These are phyloP conservation scores for Lomographa bimaculata DNA, from an alignment of 2,888 invertebrate genomes.

Conservation along the genomic window DNA sequence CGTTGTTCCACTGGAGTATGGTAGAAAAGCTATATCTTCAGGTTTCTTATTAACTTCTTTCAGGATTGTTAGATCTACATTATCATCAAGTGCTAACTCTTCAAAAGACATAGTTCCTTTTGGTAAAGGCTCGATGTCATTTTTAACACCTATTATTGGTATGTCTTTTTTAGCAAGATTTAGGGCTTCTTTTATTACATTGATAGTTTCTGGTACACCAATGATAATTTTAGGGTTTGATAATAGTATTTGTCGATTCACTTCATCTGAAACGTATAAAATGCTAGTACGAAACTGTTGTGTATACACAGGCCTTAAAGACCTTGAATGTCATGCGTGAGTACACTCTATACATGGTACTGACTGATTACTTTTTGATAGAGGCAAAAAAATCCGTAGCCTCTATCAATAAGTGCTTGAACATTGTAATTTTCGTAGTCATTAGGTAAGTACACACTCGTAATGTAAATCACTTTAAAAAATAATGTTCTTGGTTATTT, in stretches of 20 bases:
- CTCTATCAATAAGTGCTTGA: no score
- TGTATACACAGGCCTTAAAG: no score
- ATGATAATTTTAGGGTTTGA: constrained; percentile 85
- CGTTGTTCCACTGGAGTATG: constrained; percentile 94
- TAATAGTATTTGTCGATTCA: constrained; percentile 84
- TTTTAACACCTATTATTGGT: constrained; percentile 70
- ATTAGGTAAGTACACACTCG: no score
- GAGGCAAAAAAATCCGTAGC: no score
- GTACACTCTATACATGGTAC: no score
- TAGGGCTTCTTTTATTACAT: constrained; percentile 70
- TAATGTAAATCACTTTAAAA: no score
- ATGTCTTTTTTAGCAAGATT: constrained; percentile 65
- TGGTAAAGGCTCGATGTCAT: constrained; percentile 54
- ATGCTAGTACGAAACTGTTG: no score
- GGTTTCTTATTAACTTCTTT: constrained; percentile 57
- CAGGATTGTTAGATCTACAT: constrained; percentile 74
- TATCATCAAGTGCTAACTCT: constrained; percentile 75
- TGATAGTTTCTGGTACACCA: constrained; percentile 77
- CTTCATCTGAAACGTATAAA: constrained; percentile 88
- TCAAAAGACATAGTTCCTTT: constrained; percentile 83
- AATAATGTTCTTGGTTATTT: no score
- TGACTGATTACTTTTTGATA: no score
- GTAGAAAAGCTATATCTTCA: constrained; percentile 86
- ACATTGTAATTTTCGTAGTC: no score
- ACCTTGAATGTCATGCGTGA: no score